Base-by-base conservation (phyloP, 2,797 vertebrate species). In the Xiphophorus birchmanni region DNA sequence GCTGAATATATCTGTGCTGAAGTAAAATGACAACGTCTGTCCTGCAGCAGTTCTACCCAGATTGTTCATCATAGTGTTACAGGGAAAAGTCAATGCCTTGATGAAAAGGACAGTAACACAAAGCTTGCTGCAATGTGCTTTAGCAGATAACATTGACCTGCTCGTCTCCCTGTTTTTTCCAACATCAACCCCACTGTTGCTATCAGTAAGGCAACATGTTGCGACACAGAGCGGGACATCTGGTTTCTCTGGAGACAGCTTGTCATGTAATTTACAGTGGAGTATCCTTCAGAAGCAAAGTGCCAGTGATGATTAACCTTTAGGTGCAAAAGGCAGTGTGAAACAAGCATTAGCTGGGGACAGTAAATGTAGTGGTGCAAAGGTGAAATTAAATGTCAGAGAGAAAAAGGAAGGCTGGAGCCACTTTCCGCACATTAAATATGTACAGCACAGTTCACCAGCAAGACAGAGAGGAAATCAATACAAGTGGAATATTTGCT, bases 141-240 rank as follows among this genome's bases (percentile, higher is more conserved):
- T 29, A 67, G 79, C 92, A 85, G 94, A 95, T 95, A 95, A 94
- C 90, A 94, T 87, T 90, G 90, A 93, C 87, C 86, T 50, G 71
- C 45, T 80, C 65, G 45, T 82, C 80, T 60, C 73, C 26, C 56
- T 26, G 73, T 90, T 88, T 80, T 80, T 60, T 3, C 80, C 72
- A 75, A 74, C 74, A 87, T 90, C 84, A 88, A 77, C 76, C 69
- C 32, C 2, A 29, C 48, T 48, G 10, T 0, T 17, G 71, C 75
- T 40, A 71, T 79, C 78, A 17, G 74, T 0, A 63, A 50, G 74
- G 81, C 78, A 63, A 79, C 77, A 74, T 29, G 54, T 42, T n/a
- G 47, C 40, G 76, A 75, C 80, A 54, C 67, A 85, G 75, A 82
- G 77, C n/a, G 26, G 72, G 79, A 79, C 82, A 76, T 0, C 8